These are phyloP conservation scores for Xanthorhoe designata DNA, from an alignment of 2,888 invertebrate species.

Conservation along the genomic window DNA sequence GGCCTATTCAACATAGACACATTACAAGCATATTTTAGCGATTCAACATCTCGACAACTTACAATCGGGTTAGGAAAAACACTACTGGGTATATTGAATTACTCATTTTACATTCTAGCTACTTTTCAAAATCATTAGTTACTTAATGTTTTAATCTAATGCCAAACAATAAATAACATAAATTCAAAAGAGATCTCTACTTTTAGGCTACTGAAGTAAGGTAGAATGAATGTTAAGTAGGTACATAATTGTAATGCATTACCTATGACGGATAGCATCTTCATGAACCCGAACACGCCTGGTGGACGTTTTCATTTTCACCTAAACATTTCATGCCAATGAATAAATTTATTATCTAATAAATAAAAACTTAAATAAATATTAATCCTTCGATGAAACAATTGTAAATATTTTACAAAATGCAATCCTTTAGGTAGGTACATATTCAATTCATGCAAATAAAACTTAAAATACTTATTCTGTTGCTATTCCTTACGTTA, in stretches of 20 bases:
- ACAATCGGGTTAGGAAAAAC: constrained; percentile 16
- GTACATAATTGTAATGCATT: constrained; percentile 61
- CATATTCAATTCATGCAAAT: not conserved
- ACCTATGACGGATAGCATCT: constrained; percentile 85
- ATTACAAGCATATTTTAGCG: constrained; percentile 16
- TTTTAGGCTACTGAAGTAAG: constrained; percentile 40
- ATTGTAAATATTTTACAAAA: not conserved
- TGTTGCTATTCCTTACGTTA: constrained; percentile 2
- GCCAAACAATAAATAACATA: constrained; percentile 34
- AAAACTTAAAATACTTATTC: constrained; percentile 1
- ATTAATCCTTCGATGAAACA: not conserved
- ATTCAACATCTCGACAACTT: constrained; percentile 4
- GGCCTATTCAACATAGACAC: constrained; percentile 11
- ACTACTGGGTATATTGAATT: constrained; percentile 13
- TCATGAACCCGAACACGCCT: constrained; percentile 84
- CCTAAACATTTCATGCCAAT: constrained; percentile 84
- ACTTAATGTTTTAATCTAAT: constrained; percentile 32
- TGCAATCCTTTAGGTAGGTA: not conserved
- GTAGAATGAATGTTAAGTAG: constrained; percentile 59
- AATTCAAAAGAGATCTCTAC: constrained; percentile 41
- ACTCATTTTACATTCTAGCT: constrained; percentile 26
- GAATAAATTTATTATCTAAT: constrained; percentile 49
- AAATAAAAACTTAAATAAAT: constrained; percentile 1
- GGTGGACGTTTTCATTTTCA: constrained; percentile 84
- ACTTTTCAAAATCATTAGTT: constrained; percentile 26